These are phyloP conservation scores for Spilosoma lubricipeda DNA, from an alignment of 2,888 invertebrate species.

Conservation along the genomic window DNA sequence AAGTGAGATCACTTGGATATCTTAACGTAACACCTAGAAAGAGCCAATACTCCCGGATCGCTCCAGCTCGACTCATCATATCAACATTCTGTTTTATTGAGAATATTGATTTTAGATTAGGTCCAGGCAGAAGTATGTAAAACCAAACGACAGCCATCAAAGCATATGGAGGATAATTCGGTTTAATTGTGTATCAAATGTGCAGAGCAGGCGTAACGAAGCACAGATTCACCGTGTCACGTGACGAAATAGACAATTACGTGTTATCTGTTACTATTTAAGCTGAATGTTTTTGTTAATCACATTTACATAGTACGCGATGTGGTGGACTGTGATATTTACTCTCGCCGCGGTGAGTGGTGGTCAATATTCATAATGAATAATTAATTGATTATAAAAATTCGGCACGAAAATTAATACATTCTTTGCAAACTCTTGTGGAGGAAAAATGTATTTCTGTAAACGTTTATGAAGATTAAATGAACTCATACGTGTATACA, in stretches of 20 bases:
- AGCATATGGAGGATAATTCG: background rate
- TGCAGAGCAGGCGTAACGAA: conserved; percentile 13
- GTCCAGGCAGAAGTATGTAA: background rate
- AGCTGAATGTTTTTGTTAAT: background rate
- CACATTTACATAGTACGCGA: background rate
- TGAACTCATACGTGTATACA: no score
- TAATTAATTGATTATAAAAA: background rate
- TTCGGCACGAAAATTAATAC: background rate
- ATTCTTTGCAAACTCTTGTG: background rate
- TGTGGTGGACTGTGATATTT: conserved; percentile 6
- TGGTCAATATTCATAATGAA: background rate
- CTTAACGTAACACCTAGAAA: no score
- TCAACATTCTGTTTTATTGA: no score
- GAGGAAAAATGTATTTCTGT: no score
- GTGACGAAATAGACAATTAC: conserved; percentile 8
- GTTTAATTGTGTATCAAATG: background rate
- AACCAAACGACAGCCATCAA: background rate
- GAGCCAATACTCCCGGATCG: no score
- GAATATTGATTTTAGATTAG: background rate
- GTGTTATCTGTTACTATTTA: conserved; percentile 10
- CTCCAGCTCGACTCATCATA: no score
- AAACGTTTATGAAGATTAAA: background rate
- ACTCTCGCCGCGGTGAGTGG: conserved; percentile 4
- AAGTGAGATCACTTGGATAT: no score
- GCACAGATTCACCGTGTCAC: background rate